Percentiles rank a stretch among this genome's conserved stretches.
phyloP scores from a whole-genome alignment of 2,888 invertebrate species.

The Tineola bisselliella region DNA sequence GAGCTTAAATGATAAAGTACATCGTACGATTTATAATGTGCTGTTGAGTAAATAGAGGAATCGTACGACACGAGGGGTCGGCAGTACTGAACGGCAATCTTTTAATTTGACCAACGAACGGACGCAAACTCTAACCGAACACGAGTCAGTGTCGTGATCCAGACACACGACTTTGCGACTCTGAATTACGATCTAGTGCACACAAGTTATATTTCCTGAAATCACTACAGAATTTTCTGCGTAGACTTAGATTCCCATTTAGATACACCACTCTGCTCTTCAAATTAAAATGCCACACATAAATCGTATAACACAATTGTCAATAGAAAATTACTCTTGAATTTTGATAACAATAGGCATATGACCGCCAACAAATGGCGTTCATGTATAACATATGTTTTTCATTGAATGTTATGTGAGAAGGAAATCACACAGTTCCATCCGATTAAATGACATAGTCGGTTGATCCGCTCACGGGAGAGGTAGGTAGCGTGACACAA shows the following conservation, averaged over 20 bases:
- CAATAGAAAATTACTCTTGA: conserved; percentile 2
- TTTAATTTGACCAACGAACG: background rate
- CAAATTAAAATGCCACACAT: background rate
- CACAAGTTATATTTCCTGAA: no score
- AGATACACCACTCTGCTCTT: no score
- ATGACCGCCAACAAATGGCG: conserved; percentile 3
- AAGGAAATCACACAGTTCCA: conserved; percentile 10
- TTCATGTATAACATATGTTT: conserved; percentile 10
- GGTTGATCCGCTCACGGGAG: conserved; percentile 37
- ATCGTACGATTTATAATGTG: background rate
- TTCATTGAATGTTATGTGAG: conserved; percentile 1
- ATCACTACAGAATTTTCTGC: no score
- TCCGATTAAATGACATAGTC: conserved; percentile 17
- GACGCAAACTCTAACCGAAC: background rate
- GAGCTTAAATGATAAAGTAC: background rate
- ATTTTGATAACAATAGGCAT: background rate
- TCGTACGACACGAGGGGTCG: conserved; percentile 6
- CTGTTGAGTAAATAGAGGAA: conserved; percentile 1
- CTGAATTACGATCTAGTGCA: background rate
- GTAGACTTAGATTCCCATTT: no score
- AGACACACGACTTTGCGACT: background rate
- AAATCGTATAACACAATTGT: background rate
- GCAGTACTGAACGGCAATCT: background rate
- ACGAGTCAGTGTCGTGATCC: background rate
- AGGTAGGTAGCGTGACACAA: conserved; percentile 45